A percentile compares a stretch with the other conserved stretches of the same genome.
phyloP scores from a whole-genome alignment of 2,888 invertebrate species.

The Ctenicera cuprea region DNA sequence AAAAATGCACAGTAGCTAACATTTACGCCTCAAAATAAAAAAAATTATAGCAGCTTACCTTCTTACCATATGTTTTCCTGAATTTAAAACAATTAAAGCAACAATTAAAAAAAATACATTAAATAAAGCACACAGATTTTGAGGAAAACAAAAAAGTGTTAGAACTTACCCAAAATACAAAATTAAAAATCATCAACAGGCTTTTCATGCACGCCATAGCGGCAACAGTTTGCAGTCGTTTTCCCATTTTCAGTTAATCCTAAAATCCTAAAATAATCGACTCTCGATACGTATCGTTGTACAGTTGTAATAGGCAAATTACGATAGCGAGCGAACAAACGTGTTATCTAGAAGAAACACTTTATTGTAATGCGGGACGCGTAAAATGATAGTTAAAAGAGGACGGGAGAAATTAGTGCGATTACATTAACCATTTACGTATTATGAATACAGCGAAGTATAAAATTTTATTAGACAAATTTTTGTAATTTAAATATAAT shows the following conservation, averaged over 20 bases:
- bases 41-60: too few relatives aligned
- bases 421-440: slow-evolving; percentile 26
- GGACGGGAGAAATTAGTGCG: slow-evolving; percentile 21
- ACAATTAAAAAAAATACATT: too few relatives aligned
- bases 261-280: slow-evolving; percentile 28
- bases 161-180: slow-evolving; percentile 88
- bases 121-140: not conserved
- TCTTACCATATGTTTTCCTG: too few relatives aligned
- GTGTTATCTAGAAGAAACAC: slow-evolving; percentile 29
- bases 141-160: not conserved
- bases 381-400: slow-evolving; percentile 15
- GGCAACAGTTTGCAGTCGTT: slow-evolving; percentile 82
- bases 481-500: not conserved
- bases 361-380: slow-evolving; percentile 25
- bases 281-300: slow-evolving; percentile 40
- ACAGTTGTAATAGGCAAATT: slow-evolving; percentile 21
- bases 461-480: slow-evolving; percentile 7
- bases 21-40: too few relatives aligned
- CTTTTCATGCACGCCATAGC: slow-evolving; percentile 87
- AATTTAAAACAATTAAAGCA: too few relatives aligned
- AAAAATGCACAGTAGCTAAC: too few relatives aligned
- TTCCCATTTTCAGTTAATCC: slow-evolving; percentile 76
- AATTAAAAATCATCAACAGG: slow-evolving; percentile 86
- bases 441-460: not conserved
- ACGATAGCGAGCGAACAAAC: too few relatives aligned